Base-by-base conservation (phyloP, 1,140 invertebrate species). In the Neelides sp. region DNA sequence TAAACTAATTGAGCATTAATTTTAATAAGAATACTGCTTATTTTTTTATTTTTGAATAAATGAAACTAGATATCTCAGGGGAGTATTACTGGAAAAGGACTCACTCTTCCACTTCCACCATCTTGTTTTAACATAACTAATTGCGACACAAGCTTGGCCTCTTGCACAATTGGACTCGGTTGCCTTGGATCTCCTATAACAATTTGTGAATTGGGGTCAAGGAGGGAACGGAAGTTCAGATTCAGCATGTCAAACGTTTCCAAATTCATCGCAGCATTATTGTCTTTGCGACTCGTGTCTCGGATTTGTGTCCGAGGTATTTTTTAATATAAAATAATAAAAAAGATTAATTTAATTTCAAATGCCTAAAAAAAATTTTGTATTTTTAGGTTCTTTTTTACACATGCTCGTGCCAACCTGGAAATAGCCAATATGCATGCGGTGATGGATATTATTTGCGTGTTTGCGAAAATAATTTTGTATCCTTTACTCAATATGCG, bases 151-250 rank as follows among this genome's bases (percentile, higher is more conserved):
- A 2, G 3, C 4, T 5, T 8, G 22, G 39, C 39, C 3, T 41
- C 39, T 23, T 41, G 39, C 19, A 41, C 39, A 5, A 22, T 41
- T 41, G 39, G 39, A 8, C 22, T 41, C 4, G 39, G 19, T 4
- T 41, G 39, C 15, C n/a, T 41, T 10, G 39, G 39, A 10, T 41
- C 39, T 23, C 39, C 39, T 10, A 41, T 41, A 19, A 41, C 39
- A 41, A 19, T 41, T 19, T 41, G 39, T 20, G n/a, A 23, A 10
- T 22, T 41, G 19, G 39, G n/a, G n/a, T n/a, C n/a, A n/a, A n/a
- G n/a, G n/a, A n/a, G n/a, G 39, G 7, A 20, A 41, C 19, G 2
- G 4, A 7, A 22, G 10, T 19, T 20, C 4, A 4, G 24, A 41
- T 22, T 19, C 4, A 19, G 19, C 39, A 17, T 41, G 39, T 20